phyloP scores from a whole-genome alignment of 2,888 invertebrate genomes.

The Cylindroiulus punctatus region DNA sequence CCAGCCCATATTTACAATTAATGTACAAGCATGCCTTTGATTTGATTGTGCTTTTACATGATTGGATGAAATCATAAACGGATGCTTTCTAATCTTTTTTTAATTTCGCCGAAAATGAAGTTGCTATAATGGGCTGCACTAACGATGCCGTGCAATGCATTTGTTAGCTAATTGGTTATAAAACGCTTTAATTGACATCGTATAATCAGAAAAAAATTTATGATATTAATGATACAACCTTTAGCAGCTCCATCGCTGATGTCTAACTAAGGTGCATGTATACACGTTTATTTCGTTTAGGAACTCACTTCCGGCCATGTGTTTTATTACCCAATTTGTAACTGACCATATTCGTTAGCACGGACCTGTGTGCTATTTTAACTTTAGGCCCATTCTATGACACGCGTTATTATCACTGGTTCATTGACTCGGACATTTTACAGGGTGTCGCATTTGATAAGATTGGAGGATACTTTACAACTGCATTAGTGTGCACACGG shows the following conservation, averaged over 20 bases:
- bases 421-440: not conserved
- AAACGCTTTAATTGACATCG: not conserved
- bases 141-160: not conserved
- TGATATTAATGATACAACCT: not conserved
- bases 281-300: not conserved
- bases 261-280: not conserved
- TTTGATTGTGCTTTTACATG: not conserved
- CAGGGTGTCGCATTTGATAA: not conserved
- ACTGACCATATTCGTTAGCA: not conserved
- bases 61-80: not conserved
- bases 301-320: not conserved
- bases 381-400: not conserved
- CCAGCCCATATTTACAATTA: not conserved
- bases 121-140: not conserved
- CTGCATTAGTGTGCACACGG: no score
- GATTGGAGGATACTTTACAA: no score
- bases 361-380: not conserved
- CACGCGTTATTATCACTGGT: not conserved
- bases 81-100: not conserved
- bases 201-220: not conserved
- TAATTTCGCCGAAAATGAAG: not conserved
- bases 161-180: slow-evolving; percentile 47
- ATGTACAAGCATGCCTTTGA: not conserved
- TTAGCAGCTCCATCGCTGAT: not conserved
- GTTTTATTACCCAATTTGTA: not conserved